These are phyloP conservation scores for Threskiornis aethiopicus DNA, from an alignment of 2,797 vertebrate species.

Conservation along the genomic window DNA sequence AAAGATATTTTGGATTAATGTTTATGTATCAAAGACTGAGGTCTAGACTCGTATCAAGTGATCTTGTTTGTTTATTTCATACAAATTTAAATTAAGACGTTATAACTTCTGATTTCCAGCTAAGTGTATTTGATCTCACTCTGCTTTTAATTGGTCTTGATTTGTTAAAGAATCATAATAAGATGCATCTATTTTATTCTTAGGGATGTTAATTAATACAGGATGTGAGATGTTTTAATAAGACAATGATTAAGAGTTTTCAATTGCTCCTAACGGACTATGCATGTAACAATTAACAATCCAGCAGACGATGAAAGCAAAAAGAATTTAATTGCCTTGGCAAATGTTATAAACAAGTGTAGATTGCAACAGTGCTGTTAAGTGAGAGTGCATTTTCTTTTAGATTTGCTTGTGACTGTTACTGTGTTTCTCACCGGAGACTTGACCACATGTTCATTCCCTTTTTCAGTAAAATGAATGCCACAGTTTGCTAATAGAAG, in stretches of 20 bases:
- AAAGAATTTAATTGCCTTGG: neutral
- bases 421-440: neutral
- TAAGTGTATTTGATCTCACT: neutral
- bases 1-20: neutral
- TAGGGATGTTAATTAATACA: neutral
- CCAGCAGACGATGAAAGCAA: neutral
- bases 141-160: neutral
- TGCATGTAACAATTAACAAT: neutral
- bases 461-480: neutral
- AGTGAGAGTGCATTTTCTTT: neutral
- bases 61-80: neutral
- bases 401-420: neutral
- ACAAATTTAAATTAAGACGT: neutral
- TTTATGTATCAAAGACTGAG: neutral
- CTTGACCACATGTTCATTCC: accelerated
- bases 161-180: neutral
- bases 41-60: neutral
- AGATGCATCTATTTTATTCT: neutral
- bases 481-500: neutral
- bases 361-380: neutral
- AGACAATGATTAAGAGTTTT: neutral
- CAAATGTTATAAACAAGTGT: neutral
- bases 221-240: neutral
- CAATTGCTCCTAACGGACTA: neutral
- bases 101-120: neutral